These are phyloP conservation scores for Oreochromis niloticus DNA, from an alignment of 2,113 vertebrate genomes.

Conservation along the genomic window DNA sequence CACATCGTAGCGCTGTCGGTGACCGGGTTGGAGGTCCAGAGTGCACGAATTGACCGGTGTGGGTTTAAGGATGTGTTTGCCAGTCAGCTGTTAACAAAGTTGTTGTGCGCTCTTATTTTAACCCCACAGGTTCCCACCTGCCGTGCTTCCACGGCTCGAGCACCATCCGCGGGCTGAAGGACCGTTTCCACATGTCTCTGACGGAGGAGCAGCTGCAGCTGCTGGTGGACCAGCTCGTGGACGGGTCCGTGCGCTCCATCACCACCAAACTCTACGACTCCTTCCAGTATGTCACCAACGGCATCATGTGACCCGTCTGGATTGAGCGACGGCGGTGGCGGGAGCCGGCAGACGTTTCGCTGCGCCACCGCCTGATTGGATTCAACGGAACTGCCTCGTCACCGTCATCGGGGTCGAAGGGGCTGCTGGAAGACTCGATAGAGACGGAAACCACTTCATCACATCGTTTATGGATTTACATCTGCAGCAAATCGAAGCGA, in stretches of 20 bases:
- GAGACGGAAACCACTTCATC: background rate
- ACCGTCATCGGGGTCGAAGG: background rate
- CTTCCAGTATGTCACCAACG: slow-evolving; percentile 98
- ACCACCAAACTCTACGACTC: slow-evolving; percentile 97
- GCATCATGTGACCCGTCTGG: slow-evolving; percentile 85
- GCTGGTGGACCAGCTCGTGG: slow-evolving; percentile 91
- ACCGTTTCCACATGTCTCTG: slow-evolving; percentile 95
- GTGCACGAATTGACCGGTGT: background rate
- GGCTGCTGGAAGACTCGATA: background rate
- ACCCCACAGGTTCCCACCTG: slow-evolving; percentile 81
- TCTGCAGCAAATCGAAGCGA: background rate
- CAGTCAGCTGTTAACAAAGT: background rate
- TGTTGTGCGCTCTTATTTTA: background rate
- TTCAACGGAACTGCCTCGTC: background rate
- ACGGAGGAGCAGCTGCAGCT: slow-evolving; percentile 96
- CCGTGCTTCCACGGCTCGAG: slow-evolving; percentile 92
- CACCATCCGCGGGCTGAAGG: slow-evolving; percentile 92
- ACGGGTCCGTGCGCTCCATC: slow-evolving; percentile 89
- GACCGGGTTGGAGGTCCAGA: background rate
- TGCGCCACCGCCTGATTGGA: background rate
- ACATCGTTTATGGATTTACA: background rate
- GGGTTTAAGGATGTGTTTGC: background rate
- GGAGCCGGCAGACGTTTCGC: background rate
- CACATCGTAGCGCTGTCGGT: background rate
- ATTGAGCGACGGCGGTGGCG: background rate